Base-by-base conservation (phyloP, 2,888 invertebrate species). In the Corythucha ciliata region DNA sequence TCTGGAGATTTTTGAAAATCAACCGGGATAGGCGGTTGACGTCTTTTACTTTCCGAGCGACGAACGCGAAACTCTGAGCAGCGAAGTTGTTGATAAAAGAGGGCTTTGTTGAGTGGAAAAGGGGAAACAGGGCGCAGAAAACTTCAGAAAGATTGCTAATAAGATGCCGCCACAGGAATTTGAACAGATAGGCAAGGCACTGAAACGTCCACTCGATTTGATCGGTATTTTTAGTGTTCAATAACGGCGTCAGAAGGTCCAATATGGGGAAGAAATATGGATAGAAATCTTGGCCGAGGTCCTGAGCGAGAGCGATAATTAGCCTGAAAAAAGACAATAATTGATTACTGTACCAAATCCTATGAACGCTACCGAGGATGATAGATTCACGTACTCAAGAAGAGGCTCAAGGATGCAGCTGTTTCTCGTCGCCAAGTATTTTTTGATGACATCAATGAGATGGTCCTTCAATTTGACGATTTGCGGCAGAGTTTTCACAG, bases 61-160 rank as follows among this genome's bases (percentile, higher is more conserved):
- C 83, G 73, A 91, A 96, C 1, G 94, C 86, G 74, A 96, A 94
- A 68, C 92, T 88, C 70, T 96, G 93, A 0, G 92, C 90, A 4
- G 94, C 92, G 76, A 96, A 97, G 64, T 84, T 84, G 60, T 86
- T 83, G 20, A 96, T 81, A 65, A 92, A 90, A 56, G 79, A 78
- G 21, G 88, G 86, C 62, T 81, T 80, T n/a, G 73, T 72, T 46
- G 81, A 80, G 60, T 83, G 81, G 29, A 94, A 68, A 4, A 94
- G 69, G 0, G 89, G 87, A 27, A 87, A 66, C 7, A 88, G 74
- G 40, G 77, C 73, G 58, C 77, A 77, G 57, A 88, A 78, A 0
- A 91, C 79, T 12, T 74, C 72, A 40, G 78, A 75, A 40, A 92
- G 77, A 65, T 92, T 84, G 12, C 27, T 22, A 24, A 88, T 56